Evolutionary conservation across 2,888 invertebrate genomes (phyloP).

Genomic region (Neoaliturus tenellus): DNA sequence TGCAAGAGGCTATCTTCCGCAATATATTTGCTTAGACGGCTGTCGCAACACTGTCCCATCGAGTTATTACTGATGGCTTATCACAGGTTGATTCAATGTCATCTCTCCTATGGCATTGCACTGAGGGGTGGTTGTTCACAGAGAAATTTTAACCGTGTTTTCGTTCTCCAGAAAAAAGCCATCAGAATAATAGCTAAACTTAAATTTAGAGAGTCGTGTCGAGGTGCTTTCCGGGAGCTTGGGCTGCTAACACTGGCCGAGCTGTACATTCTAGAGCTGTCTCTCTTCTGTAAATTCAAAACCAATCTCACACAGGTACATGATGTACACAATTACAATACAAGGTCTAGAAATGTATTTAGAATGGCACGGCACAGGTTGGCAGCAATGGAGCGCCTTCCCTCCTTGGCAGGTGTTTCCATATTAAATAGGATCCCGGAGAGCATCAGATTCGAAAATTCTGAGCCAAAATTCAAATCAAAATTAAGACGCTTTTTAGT

Average conservation of each 20-base stretch:
- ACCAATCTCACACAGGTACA: not conserved
- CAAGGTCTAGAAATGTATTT: not conserved
- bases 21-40: not conserved
- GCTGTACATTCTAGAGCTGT: too few relatives aligned
- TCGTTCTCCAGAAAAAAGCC: slow-evolving; percentile 20
- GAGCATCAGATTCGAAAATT: not conserved
- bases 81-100: slow-evolving; percentile 17
- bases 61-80: slow-evolving; percentile 22
- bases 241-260: not conserved
- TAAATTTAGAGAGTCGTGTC: slow-evolving; percentile 19
- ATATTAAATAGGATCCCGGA: not conserved
- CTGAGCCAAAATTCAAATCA: not conserved
- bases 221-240: not conserved
- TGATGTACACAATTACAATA: not conserved
- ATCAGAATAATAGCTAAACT: not conserved
- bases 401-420: not conserved
- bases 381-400: not conserved
- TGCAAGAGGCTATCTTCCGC: not conserved
- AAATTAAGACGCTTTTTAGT: slow-evolving; percentile 23
- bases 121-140: not conserved
- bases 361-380: not conserved
- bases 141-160: not conserved
- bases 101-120: slow-evolving; percentile 3
- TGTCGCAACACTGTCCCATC: not conserved
- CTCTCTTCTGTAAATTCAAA: not conserved